Conservation (phyloP, 2,888 invertebrate genomes). For the Eustalomyia histrio region DNA sequence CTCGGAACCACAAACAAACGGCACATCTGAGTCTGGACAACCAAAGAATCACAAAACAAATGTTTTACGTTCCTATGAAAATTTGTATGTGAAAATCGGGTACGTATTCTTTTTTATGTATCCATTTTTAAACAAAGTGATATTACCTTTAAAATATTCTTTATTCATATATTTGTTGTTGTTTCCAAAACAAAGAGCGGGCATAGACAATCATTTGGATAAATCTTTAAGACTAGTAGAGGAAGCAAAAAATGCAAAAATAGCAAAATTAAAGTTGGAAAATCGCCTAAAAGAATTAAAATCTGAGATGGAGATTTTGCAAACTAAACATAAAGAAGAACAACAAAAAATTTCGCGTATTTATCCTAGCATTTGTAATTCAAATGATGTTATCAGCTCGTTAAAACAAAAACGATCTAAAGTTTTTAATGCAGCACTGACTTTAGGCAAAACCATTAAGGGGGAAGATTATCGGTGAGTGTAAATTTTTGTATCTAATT, state of each 20-base stretch:
- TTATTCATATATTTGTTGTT: neutral
- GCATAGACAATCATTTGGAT: slow-evolving; percentile 74
- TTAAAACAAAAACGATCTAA: slow-evolving; percentile 73
- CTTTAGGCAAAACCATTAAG: slow-evolving; percentile 72
- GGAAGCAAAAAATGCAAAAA: slow-evolving; percentile 74
- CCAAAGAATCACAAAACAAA: slow-evolving; percentile 67
- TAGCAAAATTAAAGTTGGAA: slow-evolving; percentile 71
- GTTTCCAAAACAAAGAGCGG: slow-evolving; percentile 48
- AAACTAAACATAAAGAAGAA: slow-evolving; percentile 71
- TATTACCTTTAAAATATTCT: neutral
- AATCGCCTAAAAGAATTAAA: slow-evolving; percentile 73
- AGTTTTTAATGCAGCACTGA: slow-evolving; percentile 72
- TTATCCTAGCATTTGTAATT: slow-evolving; percentile 75
- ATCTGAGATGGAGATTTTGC: slow-evolving; percentile 72
- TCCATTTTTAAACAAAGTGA: neutral
- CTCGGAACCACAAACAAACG: slow-evolving; percentile 9
- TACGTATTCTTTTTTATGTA: slow-evolving; percentile 58
- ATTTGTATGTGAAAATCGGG: slow-evolving; percentile 74
- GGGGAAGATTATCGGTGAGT: slow-evolving; percentile 72
- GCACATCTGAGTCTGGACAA: slow-evolving; percentile 44
- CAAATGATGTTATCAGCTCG: slow-evolving; percentile 74
- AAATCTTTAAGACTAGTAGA: slow-evolving; percentile 75
- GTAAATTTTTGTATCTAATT: neutral
- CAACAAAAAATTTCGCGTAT: slow-evolving; percentile 73
- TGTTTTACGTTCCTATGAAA: slow-evolving; percentile 73